Evolutionary conservation across 2,797 vertebrate species (phyloP), one percentile per base, ranked within the genome.

Genomic region (Peromyscus aztecus): DNA sequence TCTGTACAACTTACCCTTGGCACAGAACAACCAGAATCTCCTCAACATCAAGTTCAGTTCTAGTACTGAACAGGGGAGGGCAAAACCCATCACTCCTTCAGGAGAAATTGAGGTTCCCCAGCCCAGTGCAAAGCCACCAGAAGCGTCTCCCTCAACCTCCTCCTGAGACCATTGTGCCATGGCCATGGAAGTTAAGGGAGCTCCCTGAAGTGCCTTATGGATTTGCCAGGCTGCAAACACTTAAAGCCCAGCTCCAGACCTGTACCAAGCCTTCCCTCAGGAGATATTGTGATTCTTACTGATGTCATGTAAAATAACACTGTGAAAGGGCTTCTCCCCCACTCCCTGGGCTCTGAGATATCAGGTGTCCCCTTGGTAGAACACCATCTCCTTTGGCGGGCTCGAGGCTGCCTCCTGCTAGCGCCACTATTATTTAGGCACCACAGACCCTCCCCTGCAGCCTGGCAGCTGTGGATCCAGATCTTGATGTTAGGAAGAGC

Each of bases 51-150:
- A 21, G 34, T 13, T 46, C 21, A 73, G 6, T 9, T 71, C 29
- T 1, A 13, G 27, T 0, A 2, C 65, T 7, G 0, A 31, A 24
- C 3, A 24, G 0, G 0, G 11, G 3, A n/a, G 43, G 16, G 17
- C 14, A 4, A 4, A 14, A 8, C 37, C 1, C 11, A 1, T 29
- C 0, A 0, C 6, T 9, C 24, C 17, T 6, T 31, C 0, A 34
- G 55, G 46, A 16, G 59, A 90, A 59, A 29, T 16, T 0, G 52
- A 31, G 1, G 10, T 31, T 8, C 17, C 13, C 0, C 0, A 37
- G 17, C 4, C 4, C 1, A n/a, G 78, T 4, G 83, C 34, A n/a
- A 57, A 34, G 11, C 0, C 0, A 14, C 10, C 17, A 1, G 49
- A 17, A 4, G 2, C 10, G 0, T 5, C 46, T 16, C 1, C 1